phyloP scores from a whole-genome alignment of 64 coral and sea anemone genomes.

The Stichodactyla helianthus region DNA sequence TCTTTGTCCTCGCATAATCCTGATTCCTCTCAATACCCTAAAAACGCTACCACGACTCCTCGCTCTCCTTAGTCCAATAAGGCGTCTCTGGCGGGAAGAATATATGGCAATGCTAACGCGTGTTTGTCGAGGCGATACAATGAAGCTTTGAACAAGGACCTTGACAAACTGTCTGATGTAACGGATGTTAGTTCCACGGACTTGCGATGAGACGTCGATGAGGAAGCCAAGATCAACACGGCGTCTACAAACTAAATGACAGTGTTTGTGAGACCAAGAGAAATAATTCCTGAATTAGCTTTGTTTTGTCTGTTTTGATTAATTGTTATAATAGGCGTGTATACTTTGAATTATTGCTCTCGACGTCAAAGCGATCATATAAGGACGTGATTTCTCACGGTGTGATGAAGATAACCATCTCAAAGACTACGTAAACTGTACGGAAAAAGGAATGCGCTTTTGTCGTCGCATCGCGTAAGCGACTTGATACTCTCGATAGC shows the following conservation, averaged over 20 bases:
- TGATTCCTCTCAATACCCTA: slow-evolving; percentile 14
- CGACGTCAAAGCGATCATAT: too few species aligned
- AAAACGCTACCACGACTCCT: slow-evolving; percentile 33
- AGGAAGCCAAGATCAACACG: slow-evolving; percentile 56
- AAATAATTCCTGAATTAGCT: too few species aligned
- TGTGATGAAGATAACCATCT: too few species aligned
- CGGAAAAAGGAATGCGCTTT: too few species aligned
- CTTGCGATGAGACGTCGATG: slow-evolving; percentile 26
- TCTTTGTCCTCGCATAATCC: slow-evolving; percentile 13
- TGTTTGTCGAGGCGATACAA: slow-evolving; percentile 12
- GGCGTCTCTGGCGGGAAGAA: not conserved
- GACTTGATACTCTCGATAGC: too few species aligned
- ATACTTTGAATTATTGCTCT: too few species aligned
- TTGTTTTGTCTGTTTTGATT: too few species aligned
- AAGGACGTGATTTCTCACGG: too few species aligned
- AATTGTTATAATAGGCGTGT: too few species aligned
- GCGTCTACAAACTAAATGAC: slow-evolving; percentile 30
- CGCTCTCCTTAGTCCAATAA: slow-evolving; percentile 1
- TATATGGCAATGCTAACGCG: slow-evolving; percentile 37
- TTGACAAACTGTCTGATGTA: slow-evolving; percentile 24
- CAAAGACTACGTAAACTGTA: too few species aligned
- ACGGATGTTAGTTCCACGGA: not conserved
- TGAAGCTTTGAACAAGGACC: slow-evolving; percentile 20
- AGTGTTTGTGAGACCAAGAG: too few species aligned
- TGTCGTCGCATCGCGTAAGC: too few species aligned